Base-by-base conservation (phyloP, 2,888 invertebrate species). In the Kuschelorhynchus macadamiae region DNA sequence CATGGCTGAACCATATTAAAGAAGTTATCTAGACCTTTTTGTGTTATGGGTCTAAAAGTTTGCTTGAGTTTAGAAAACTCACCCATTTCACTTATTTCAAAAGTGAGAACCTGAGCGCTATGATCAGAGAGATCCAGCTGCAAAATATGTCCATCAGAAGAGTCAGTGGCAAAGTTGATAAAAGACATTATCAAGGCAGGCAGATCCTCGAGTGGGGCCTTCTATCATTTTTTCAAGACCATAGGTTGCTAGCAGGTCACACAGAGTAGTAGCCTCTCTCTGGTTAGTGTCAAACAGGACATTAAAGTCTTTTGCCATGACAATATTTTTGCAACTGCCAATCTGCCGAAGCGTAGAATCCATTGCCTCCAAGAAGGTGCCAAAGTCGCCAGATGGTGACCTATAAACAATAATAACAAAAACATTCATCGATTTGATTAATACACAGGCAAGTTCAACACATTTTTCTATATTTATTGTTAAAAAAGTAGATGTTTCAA, bases 391-490 rank as follows among this genome's bases (percentile, higher is more conserved):
- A 12, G 16, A 5, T 16, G 41, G 41, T 8, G 12, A 41, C 14
- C n/a, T 41, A 41, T 41, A 41, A 41, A 41, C 16, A n/a, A n/a
- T n/a, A 14, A 41, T 16, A 12, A 41, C 41, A 41, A 14, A 14
- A 12, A 41, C n/a, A 14, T 41, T 41, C n/a, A 12, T 14, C 1
- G 41, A 14, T 16, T 41, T 41, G 12, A 41, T 14, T 1, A 14
- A 41, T 8, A 14, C 16, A 41, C 2, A 41, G 41, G 7, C 1
- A 12, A 14, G 14, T 41, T 41, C 14, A 8, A 41, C 16, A 41
- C 41, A 41, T 41, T 41, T 41, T 41, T 41, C 41, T 14, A 41
- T 16, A 12, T 41, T 41, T 41, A 5, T 41, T 41, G 41, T 41
- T 41, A 41, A 9, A 8, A 41, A 25, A 7, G 4, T 14, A 41